A percentile compares a stretch with the other conserved stretches of the same genome.
Conservation (phyloP, 2,888 invertebrate species). For the Dichetophora obliterata region DNA sequence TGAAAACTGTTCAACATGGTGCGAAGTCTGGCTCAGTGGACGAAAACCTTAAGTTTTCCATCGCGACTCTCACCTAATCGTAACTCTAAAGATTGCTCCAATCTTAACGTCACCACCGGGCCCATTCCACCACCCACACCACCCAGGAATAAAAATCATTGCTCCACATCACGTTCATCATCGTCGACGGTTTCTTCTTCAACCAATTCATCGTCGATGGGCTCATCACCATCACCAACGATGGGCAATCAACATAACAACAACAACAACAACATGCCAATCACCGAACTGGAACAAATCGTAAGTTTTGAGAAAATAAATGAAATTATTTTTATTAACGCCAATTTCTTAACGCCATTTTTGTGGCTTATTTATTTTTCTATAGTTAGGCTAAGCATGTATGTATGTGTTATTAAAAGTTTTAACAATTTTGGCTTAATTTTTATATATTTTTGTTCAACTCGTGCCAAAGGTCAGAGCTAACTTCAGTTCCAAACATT, state of each 20-base stretch:
- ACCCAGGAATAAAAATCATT: slow-evolving; percentile 73
- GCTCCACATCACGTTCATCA: slow-evolving; percentile 71
- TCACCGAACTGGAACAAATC: slow-evolving; percentile 78
- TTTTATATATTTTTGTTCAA: no score
- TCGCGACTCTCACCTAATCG: slow-evolving; percentile 87
- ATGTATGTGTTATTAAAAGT: no score
- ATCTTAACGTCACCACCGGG: slow-evolving; percentile 72
- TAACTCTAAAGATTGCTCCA: slow-evolving; percentile 78
- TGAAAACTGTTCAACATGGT: slow-evolving; percentile 75
- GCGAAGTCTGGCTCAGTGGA: slow-evolving; percentile 90
- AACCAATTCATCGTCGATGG: slow-evolving; percentile 56
- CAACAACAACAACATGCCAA: slow-evolving; percentile 72
- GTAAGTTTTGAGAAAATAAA: slow-evolving; percentile 71
- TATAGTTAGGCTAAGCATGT: no score
- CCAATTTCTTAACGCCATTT: no score
- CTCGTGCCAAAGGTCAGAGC: no score
- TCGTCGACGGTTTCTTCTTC: slow-evolving; percentile 67
- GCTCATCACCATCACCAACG: slow-evolving; percentile 66
- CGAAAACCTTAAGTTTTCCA: slow-evolving; percentile 91
- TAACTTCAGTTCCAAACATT: no score
- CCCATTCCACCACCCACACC: slow-evolving; percentile 74
- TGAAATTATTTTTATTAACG: neutral
- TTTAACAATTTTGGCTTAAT: no score
- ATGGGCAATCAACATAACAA: slow-evolving; percentile 60
- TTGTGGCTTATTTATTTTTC: no score